phyloP scores from a whole-genome alignment of 2,113 vertebrate species.

The Sminthopsis crassicaudata region DNA sequence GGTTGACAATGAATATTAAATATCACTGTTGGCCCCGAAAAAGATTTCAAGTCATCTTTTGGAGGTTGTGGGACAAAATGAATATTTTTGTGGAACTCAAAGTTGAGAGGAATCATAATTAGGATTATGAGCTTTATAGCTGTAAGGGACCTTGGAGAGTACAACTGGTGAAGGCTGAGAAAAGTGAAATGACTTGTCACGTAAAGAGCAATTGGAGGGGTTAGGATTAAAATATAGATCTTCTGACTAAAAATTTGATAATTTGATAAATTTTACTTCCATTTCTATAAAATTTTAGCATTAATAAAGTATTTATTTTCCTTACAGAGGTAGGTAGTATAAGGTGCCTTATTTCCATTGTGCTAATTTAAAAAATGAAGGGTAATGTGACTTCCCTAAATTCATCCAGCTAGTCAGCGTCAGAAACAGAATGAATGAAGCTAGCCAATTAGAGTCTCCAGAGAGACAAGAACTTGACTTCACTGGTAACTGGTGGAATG shows the following conservation, averaged over 20 bases:
- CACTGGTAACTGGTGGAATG: not conserved
- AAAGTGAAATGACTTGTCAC: not conserved
- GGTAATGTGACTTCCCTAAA: not conserved
- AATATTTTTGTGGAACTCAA: constrained; percentile 72
- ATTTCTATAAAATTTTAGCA: not conserved
- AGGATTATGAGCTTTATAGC: not conserved
- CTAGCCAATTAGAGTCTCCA: not conserved
- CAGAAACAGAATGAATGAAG: not conserved
- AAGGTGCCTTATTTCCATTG: not conserved
- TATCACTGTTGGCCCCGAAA: constrained; percentile 68
- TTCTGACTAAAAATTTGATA: not conserved
- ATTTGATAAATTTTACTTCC: not conserved
- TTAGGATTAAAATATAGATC: not conserved
- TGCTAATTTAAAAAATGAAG: not conserved
- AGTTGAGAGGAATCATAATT: constrained; percentile 48
- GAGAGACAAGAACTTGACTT: not conserved
- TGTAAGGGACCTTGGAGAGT: not conserved
- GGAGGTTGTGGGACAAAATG: constrained; percentile 68
- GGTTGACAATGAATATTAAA: constrained; percentile 75
- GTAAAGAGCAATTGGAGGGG: not conserved
- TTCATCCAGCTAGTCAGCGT: not conserved
- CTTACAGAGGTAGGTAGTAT: not conserved
- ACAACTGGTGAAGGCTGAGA: not conserved
- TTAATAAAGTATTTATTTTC: not conserved
- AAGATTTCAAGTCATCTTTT: constrained; percentile 71